Evolutionary conservation across 1,140 invertebrate genomes (phyloP), one percentile per base, ranked within the genome.

Genomic region (Caenorhabditis tropicalis): DNA sequence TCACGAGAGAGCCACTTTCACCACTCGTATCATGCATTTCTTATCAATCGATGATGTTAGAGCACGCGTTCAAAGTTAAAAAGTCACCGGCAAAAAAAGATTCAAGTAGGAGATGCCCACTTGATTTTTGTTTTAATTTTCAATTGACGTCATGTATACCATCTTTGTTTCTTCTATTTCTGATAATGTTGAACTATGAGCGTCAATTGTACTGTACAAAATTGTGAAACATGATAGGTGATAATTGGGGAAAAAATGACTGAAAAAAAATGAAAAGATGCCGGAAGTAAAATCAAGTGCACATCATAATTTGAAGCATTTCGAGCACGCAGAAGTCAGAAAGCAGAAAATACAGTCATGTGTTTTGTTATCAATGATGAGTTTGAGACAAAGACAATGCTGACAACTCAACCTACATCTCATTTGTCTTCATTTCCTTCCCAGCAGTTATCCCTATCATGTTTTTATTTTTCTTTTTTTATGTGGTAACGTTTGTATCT

Each of bases 351-450:
- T 74, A 46, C n/a, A 46, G 65, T 74, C 65, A 74, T 74, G 36
- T 74, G 65, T 74, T 70, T 74, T 74, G 65, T 74, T 74, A 74
- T 74, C 65, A 19, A 39, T 31, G 24, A 43, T 43, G 36, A 74
- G 65, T 43, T 74, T 74, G 29, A 74, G 36, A 74, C 65, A 74
- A 74, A 24, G 65, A 43, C 33, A 33, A 65, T 65, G 29, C 33
- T 74, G 65, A 74, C 65, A 12, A 24, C 19, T 65, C 58, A 65
- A 65, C 33, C 29, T 65, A 65, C 33, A 65, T 31, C 33, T 65
- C 58, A 15, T 74, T 29, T 21, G 36, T 46, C 3, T 74, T n/a
- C 24, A 33, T 36, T 43, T 24, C 9, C 31, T 19, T n/a, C 16
- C 31, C 29, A 16, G 2, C 53, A 65, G 6, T 33, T 33, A 65